A percentile compares a stretch with the other conserved stretches of the same genome.
Evolutionary conservation across 2,888 invertebrate species (phyloP).

Genomic region (Scaptomyza polygonia): DNA sequence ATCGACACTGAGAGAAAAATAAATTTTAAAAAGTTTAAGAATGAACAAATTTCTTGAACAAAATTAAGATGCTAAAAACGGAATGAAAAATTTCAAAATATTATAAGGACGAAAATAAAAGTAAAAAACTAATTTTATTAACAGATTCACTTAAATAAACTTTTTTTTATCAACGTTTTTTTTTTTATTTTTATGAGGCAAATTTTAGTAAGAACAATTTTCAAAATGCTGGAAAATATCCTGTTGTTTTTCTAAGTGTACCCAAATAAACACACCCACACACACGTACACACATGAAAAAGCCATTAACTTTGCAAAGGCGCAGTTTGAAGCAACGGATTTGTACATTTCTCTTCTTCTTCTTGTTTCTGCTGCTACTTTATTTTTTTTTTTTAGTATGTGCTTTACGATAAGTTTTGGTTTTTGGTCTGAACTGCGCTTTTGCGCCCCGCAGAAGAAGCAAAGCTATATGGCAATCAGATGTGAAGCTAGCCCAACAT

Average conservation of each 20-base stretch:
- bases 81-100: no score
- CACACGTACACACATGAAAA: conserved; percentile 57
- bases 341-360: conserved; percentile 23
- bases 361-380: background rate
- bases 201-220: no score
- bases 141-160: no score
- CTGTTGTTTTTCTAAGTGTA: conserved; percentile 9
- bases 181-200: no score
- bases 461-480: conserved; percentile 53
- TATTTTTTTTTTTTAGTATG: conserved; percentile 37
- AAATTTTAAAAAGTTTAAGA: no score
- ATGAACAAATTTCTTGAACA: no score
- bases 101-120: no score
- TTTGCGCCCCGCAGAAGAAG: conserved; percentile 43
- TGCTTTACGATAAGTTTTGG: conserved; percentile 75
- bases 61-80: no score
- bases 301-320: conserved; percentile 63
- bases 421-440: conserved; percentile 70
- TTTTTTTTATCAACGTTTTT: no score
- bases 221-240: no score
- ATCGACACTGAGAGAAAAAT: background rate
- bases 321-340: conserved; percentile 39
- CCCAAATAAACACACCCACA: conserved; percentile 35
- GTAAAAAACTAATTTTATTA: no score
- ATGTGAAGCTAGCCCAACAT: conserved; percentile 59